Evolutionary conservation across 1,140 invertebrate genomes (phyloP).

Genomic region (Marisa cornuarietis): DNA sequence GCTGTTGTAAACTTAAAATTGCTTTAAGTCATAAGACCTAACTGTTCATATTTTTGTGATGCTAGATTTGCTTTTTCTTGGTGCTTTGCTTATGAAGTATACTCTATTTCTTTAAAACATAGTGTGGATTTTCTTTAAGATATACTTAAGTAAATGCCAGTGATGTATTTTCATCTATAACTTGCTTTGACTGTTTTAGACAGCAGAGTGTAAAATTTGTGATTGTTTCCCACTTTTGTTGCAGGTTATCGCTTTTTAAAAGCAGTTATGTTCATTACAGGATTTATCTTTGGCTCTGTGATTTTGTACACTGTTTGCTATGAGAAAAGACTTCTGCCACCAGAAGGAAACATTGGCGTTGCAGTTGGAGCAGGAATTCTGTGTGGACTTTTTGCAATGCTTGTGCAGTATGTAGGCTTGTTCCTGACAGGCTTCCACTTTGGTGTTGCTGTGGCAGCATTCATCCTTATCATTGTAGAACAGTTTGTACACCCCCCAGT

Average conservation of each 20-base stretch:
- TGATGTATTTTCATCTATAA: neutral
- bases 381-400: slow-evolving; percentile 80
- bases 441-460: slow-evolving; percentile 73
- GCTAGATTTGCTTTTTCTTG: neutral
- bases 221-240: slow-evolving; percentile 54
- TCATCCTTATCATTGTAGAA: slow-evolving; percentile 65
- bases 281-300: slow-evolving; percentile 84
- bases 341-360: slow-evolving; percentile 79
- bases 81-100: no score
- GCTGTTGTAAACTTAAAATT: no score
- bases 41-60: neutral
- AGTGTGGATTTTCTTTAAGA: neutral
- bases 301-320: slow-evolving; percentile 82
- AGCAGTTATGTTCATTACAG: slow-evolving; percentile 88
- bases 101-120: no score
- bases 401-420: slow-evolving; percentile 84
- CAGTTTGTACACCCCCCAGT: slow-evolving; percentile 63
- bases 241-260: slow-evolving; percentile 89
- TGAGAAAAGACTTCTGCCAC: slow-evolving; percentile 78
- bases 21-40: neutral
- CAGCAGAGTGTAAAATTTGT: neutral
- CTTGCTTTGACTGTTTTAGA: neutral
- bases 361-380: slow-evolving; percentile 79
- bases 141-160: neutral
- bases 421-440: slow-evolving; percentile 86